phyloP scores from a whole-genome alignment of 2,888 invertebrate species.

The Lacanobia oleracea region DNA sequence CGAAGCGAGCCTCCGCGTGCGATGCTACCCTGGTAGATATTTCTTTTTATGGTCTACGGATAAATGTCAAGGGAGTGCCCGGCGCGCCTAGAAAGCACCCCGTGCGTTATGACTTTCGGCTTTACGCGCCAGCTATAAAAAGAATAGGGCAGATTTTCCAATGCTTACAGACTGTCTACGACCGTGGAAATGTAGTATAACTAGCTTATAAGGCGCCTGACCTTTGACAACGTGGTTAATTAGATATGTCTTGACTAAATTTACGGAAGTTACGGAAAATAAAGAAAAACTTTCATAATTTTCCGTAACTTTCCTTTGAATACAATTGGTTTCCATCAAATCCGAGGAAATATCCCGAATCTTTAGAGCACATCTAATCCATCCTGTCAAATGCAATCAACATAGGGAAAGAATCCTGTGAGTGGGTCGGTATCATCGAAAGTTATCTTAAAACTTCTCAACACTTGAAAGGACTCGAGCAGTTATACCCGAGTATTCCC shows the following conservation, averaged over 20 bases:
- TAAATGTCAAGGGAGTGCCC: slow-evolving; percentile 89
- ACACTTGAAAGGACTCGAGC: slow-evolving; percentile 21
- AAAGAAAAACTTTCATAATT: too few species aligned
- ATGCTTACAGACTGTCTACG: slow-evolving; percentile 53
- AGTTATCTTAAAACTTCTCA: slow-evolving; percentile 10
- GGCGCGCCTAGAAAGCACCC: slow-evolving; percentile 79
- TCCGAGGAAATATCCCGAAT: not conserved
- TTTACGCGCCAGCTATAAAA: slow-evolving; percentile 76
- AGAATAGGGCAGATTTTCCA: slow-evolving; percentile 66
- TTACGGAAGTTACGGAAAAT: too few species aligned
- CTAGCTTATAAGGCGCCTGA: slow-evolving; percentile 46
- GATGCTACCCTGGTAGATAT: slow-evolving; percentile 87
- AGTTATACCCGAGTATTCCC: too few species aligned
- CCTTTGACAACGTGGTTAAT: slow-evolving; percentile 44
- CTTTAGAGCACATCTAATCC: not conserved
- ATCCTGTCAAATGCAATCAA: too few species aligned
- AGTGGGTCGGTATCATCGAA: not conserved
- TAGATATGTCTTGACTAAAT: not conserved
- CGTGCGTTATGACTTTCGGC: slow-evolving; percentile 77
- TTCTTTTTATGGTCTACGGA: slow-evolving; percentile 89
- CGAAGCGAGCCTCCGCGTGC: slow-evolving; percentile 79
- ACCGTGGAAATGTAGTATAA: slow-evolving; percentile 56
- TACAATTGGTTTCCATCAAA: not conserved
- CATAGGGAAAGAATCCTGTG: not conserved
- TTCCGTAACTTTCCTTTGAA: not conserved